These are phyloP conservation scores for Hemitrygon akajei DNA, from an alignment of 2,797 vertebrate genomes.

Conservation along the genomic window DNA sequence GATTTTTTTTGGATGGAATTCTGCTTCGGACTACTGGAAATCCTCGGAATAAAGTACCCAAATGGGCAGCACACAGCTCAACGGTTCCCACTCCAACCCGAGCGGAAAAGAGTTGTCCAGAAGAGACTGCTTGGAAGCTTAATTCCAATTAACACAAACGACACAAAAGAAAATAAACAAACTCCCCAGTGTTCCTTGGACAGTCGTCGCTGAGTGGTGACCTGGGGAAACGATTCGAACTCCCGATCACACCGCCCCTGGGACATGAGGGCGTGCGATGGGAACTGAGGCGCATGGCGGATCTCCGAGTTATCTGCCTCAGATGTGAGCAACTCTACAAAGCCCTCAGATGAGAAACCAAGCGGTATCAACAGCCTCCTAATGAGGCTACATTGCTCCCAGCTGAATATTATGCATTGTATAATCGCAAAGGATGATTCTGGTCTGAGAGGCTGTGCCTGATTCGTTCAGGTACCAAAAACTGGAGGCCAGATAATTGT, in stretches of 20 bases:
- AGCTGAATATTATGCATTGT: constrained; percentile 32
- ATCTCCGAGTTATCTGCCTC: background rate
- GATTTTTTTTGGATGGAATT: constrained; percentile 20
- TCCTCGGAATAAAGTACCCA: background rate
- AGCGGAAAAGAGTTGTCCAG: background rate
- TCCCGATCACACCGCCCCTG: background rate
- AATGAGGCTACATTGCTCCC: background rate
- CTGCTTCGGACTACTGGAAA: constrained; percentile 15
- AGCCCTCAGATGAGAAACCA: background rate
- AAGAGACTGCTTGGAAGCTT: background rate
- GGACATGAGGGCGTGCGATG: too few relatives aligned
- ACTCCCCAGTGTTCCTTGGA: background rate
- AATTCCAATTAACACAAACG: background rate
- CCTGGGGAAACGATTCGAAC: background rate
- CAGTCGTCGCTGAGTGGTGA: background rate
- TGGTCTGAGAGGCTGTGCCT: background rate
- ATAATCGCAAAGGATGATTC: constrained; percentile 16
- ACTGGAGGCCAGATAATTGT: constrained; percentile 28
- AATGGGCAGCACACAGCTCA: background rate
- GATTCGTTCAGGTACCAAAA: constrained; percentile 5
- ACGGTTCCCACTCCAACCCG: background rate
- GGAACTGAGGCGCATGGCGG: background rate
- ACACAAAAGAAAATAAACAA: too few relatives aligned
- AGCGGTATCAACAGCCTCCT: background rate
- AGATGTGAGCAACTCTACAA: background rate